Evolutionary conservation across 2,888 invertebrate species (phyloP), one percentile per base, ranked within the genome.

Genomic region (Colostygia pectinataria): DNA sequence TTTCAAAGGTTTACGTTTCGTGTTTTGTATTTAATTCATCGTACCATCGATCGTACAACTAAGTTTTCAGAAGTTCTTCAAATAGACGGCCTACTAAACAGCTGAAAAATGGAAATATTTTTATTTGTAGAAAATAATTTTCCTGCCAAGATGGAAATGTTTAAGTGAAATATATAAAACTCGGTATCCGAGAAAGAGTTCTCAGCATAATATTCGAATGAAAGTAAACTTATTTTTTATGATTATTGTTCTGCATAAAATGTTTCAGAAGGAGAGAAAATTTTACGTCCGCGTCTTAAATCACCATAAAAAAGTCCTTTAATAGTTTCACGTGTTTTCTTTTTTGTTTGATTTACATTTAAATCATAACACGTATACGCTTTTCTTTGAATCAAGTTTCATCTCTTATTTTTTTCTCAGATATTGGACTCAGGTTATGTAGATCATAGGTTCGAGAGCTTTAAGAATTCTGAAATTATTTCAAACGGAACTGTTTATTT

Each of bases 141-240:
- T 39, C 41, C 9, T 33, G 44, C 32, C n/a, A 50, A 56, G 45
- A 50, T 59, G 49, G 31, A 47, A 51, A 53, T 53, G 25, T 34
- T 50, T 29, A 44, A 34, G 25, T 6, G 32, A 48, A 59, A 63
- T 52, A 53, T 55, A 61, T 63, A 62, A 60, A 63, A 59, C 47
- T 58, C 50, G 23, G 55, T 47, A 53, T 52, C 57, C 58, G 55
- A 55, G 48, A 51, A 50, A 33, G 41, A 40, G 43, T 60, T 60
- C 64, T 67, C 40, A 57, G 55, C 61, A 68, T 66, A 69, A 67
- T 66, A 61, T 63, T 63, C 52, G 54, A 50, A 53, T 44, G 57
- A 59, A 59, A 69, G 61, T 63, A 68, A 68, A 62, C 66, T 61
- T 61, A 59, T 60, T 61, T 67, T 68, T 65, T 62, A 66, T 48